Evolutionary conservation across 2,113 vertebrate species (phyloP).

Genomic region (Podarcis raffonei): DNA sequence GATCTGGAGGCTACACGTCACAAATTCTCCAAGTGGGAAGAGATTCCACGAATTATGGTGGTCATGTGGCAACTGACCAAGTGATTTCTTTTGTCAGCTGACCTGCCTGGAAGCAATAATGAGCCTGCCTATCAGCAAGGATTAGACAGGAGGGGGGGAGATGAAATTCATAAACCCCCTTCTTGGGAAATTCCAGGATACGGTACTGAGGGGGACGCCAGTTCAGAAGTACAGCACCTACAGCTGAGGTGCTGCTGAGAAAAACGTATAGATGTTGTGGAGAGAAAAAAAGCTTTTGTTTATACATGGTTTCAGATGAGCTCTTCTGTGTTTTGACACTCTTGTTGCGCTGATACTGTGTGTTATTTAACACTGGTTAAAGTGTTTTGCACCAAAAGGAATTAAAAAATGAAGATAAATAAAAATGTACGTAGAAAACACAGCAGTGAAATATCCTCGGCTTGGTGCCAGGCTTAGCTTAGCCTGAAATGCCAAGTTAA

Average conservation of each 20-base stretch:
- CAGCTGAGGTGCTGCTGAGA: no score
- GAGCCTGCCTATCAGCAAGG: background rate
- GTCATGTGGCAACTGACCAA: background rate
- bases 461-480: conserved; percentile 46
- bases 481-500: conserved; percentile 59
- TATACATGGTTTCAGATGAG: background rate
- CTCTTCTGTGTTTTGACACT: background rate
- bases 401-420: background rate
- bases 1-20: background rate
- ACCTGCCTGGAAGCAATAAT: conserved; percentile 27
- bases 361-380: background rate
- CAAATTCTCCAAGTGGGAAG: background rate
- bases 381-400: background rate
- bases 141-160: no score
- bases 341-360: background rate
- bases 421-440: background rate
- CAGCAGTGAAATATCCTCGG: conserved; percentile 48
- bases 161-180: background rate
- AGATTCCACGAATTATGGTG: background rate
- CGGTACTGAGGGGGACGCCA: background rate
- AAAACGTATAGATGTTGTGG: background rate
- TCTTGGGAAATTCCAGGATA: background rate
- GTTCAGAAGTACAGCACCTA: background rate
- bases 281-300: background rate
- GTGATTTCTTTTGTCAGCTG: background rate